phyloP scores from a whole-genome alignment of 1,140 invertebrate species.

The Zaprionus capensis region DNA sequence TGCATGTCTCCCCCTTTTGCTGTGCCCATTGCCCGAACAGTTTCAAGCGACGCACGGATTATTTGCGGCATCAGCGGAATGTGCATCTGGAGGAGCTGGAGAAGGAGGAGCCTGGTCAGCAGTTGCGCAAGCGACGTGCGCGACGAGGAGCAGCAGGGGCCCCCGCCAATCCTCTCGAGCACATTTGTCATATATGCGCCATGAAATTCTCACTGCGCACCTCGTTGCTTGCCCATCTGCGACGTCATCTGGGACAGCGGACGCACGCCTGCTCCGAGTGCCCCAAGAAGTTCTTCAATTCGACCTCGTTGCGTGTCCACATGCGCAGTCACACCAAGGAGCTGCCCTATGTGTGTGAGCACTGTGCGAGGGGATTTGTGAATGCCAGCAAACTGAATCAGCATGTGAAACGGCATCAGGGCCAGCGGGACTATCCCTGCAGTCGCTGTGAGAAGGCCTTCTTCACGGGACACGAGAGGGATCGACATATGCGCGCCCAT shows the following conservation, averaged over 20 bases:
- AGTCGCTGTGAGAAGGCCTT: conserved; percentile 88
- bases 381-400: conserved; percentile 85
- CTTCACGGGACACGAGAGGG: conserved; percentile 75
- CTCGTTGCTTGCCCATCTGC: conserved; percentile 65
- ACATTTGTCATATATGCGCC: conserved; percentile 77
- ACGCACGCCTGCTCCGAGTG: conserved; percentile 61
- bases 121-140: conserved; percentile 19
- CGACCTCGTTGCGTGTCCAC: conserved; percentile 62
- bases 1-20: conserved; percentile 68
- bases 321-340: conserved; percentile 76
- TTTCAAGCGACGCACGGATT: conserved; percentile 65
- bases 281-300: conserved; percentile 75
- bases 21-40: conserved; percentile 51
- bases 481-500: conserved; percentile 66
- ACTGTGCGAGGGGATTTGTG: conserved; percentile 71
- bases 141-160: neutral
- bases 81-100: conserved; percentile 54
- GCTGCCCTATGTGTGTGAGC: conserved; percentile 73
- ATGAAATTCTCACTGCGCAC: conserved; percentile 69
- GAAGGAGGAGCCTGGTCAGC: conserved; percentile 10
- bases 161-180: conserved; percentile 38
- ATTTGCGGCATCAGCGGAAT: conserved; percentile 57
- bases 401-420: conserved; percentile 87
- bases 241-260: conserved; percentile 61
- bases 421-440: conserved; percentile 90